Evolutionary conservation across 2,113 vertebrate genomes (phyloP).

Genomic region (Zosterops borbonicus): DNA sequence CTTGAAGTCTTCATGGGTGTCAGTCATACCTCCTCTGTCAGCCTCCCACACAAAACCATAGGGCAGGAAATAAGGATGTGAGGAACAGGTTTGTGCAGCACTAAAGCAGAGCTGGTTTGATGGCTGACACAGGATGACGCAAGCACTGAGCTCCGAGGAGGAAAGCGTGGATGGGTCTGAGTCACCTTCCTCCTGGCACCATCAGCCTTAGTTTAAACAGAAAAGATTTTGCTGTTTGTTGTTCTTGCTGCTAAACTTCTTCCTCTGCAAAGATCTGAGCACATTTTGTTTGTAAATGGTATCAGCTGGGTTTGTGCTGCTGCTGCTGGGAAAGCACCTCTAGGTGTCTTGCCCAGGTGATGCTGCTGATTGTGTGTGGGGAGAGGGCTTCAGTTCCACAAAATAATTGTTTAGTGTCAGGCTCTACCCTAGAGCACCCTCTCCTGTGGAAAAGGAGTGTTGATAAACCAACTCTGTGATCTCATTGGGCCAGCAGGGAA

Average conservation of each 20-base stretch:
- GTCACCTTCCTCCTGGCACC: constrained; percentile 3
- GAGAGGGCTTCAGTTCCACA: neutral
- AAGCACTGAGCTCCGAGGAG: neutral
- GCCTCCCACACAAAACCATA: neutral
- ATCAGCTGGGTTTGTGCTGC: neutral
- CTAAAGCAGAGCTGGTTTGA: neutral
- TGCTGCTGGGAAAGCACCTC: neutral
- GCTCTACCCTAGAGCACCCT: neutral
- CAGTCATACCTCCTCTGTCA: neutral
- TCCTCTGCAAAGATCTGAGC: neutral
- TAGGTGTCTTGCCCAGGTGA: neutral
- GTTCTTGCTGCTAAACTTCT: neutral
- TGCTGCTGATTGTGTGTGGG: neutral
- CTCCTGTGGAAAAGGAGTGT: neutral
- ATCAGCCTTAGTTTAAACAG: neutral
- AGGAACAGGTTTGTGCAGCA: neutral
- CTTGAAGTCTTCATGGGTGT: neutral
- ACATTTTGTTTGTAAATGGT: accelerated
- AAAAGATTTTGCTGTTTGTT: neutral
- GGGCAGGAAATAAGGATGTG: neutral
- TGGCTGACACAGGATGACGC: neutral
- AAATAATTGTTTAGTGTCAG: neutral
- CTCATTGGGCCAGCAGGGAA: neutral
- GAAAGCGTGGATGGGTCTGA: neutral
- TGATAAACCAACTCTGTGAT: neutral